These are phyloP conservation scores for Caenorhabditis sulstoni DNA, from an alignment of 2,888 invertebrate species.

Conservation along the genomic window DNA sequence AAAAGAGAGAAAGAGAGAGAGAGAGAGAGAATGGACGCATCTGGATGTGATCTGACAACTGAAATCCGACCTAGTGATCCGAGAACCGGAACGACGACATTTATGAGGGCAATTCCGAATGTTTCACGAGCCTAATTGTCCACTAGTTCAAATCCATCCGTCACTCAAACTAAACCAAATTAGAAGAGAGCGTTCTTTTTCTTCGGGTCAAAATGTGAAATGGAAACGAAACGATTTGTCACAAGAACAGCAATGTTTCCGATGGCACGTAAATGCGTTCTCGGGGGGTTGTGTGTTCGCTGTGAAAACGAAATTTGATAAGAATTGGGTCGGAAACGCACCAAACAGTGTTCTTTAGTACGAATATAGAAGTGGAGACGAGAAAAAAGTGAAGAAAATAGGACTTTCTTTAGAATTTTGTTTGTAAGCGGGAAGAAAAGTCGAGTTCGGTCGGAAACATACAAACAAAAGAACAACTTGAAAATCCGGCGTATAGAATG, in stretches of 20 bases:
- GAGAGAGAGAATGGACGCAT: neutral
- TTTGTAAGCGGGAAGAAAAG: slow-evolving; percentile 7
- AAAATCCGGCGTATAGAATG: slow-evolving; percentile 31
- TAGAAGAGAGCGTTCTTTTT: no score
- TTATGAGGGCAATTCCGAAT: neutral
- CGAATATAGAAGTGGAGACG: neutral
- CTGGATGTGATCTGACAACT: neutral
- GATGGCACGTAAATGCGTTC: slow-evolving; percentile 29
- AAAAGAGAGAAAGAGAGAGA: no score
- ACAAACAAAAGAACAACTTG: slow-evolving; percentile 53
- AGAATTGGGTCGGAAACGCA: slow-evolving; percentile 14
- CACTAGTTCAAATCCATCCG: neutral
- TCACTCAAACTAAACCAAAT: slow-evolving; percentile 27
- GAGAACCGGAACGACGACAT: neutral
- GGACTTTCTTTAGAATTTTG: slow-evolving; percentile 18
- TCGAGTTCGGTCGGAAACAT: slow-evolving; percentile 13
- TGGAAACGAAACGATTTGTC: neutral
- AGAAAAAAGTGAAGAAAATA: neutral
- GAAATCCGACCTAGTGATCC: neutral
- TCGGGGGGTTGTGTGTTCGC: slow-evolving; percentile 7
- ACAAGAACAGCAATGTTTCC: slow-evolving; percentile 8
- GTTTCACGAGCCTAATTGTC: neutral
- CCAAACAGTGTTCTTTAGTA: neutral
- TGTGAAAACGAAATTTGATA: slow-evolving; percentile 22
- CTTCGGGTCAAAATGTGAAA: slow-evolving; percentile 7